phyloP scores from a whole-genome alignment of 2,797 vertebrate species.

The Chaenodraco wilsoni region DNA sequence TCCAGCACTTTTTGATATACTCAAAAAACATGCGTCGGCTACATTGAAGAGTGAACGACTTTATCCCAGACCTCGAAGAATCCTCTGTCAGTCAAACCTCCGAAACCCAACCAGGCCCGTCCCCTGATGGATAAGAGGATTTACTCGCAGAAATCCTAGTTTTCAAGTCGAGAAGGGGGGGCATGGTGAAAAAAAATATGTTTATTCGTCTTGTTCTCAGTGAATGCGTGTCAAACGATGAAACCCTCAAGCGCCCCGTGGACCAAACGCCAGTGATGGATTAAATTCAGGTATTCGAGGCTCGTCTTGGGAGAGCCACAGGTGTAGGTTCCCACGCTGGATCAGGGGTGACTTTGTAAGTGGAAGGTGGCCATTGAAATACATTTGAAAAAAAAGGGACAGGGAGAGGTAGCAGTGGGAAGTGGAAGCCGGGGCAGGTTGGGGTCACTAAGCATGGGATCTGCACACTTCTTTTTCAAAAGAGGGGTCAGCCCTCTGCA shows the following conservation, averaged over 20 bases:
- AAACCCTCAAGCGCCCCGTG: background rate
- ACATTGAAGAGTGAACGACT: conserved; percentile 24
- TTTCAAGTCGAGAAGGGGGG: conserved; percentile 68
- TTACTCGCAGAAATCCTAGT: conserved; percentile 73
- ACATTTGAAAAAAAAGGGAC: conserved; percentile 41
- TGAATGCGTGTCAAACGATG: conserved; percentile 21
- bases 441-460: conserved; percentile 78
- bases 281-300: background rate
- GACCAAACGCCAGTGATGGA: background rate
- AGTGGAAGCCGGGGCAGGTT: conserved; percentile 72
- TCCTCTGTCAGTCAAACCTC: conserved; percentile 59
- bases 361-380: conserved; percentile 67
- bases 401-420: conserved; percentile 69
- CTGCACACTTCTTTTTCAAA: conserved; percentile 73
- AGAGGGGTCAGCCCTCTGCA: conserved; percentile 72
- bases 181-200: conserved; percentile 30
- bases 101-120: conserved; percentile 53
- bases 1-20: background rate
- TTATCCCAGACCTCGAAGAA: conserved; percentile 42
- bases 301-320: conserved; percentile 75
- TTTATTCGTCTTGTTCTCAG: conserved; percentile 27
- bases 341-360: conserved; percentile 44
- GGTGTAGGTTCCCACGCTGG: conserved; percentile 84
- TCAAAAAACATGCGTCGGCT: background rate
- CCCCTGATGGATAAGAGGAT: conserved; percentile 73